These are phyloP conservation scores for Mythimna loreyi DNA, from an alignment of 2,888 invertebrate genomes.

Conservation along the genomic window DNA sequence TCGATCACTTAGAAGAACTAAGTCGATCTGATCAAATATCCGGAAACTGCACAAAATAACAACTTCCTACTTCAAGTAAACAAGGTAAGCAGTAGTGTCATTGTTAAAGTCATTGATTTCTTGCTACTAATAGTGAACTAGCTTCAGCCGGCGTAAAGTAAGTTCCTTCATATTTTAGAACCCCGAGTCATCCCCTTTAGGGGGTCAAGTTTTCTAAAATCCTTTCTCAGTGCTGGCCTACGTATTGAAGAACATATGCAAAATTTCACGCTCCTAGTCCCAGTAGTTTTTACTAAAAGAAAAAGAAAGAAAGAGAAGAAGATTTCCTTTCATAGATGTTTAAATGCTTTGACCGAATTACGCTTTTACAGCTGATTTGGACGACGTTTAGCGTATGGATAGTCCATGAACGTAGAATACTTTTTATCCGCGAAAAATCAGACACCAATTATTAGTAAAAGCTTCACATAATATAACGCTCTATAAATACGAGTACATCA, in stretches of 20 bases:
- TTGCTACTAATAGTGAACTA: background rate
- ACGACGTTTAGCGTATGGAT: background rate
- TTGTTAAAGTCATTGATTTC: background rate
- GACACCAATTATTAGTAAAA: background rate
- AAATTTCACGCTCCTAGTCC: too few species aligned
- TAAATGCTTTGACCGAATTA: too few species aligned
- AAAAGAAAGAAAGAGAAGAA: too few species aligned
- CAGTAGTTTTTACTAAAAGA: too few species aligned
- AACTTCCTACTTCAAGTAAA: constrained; percentile 13
- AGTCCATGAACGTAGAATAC: background rate
- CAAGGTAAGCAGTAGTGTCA: constrained; percentile 21
- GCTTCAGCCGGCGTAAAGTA: too few species aligned
- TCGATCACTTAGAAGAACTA: constrained; percentile 42
- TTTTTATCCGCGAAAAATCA: background rate
- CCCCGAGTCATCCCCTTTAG: too few species aligned
- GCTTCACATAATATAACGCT: background rate
- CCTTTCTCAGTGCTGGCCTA: too few species aligned
- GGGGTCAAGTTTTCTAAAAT: too few species aligned
- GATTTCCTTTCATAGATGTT: too few species aligned
- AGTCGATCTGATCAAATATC: constrained; percentile 52
- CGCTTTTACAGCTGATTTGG: background rate
- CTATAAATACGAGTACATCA: too few species aligned
- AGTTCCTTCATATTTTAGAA: too few species aligned
- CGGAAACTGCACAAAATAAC: constrained; percentile 6
- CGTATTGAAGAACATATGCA: too few species aligned